Base-by-base conservation (phyloP, 2,888 invertebrate species). In the Acanthopleura granulata region DNA sequence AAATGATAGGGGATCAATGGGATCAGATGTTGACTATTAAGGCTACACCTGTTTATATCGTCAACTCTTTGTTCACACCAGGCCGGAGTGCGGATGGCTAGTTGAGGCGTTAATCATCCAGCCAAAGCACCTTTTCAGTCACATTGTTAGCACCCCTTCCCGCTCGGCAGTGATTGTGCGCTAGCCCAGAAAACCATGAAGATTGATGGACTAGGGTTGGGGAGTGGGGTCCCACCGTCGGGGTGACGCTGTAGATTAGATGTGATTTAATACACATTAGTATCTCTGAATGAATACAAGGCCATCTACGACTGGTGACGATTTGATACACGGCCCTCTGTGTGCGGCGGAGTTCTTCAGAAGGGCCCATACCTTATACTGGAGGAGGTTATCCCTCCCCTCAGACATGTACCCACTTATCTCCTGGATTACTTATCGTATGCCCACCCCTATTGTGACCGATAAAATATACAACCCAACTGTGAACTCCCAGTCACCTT, bases 391-490 rank as follows among this genome's bases (percentile, higher is more conserved):
- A n/a, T 57, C 57, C 57, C 1, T 57, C 6, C 57, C 57, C 57
- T 12, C 22, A 18, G 18, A 57, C 57, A 18, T 18, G 57, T 57
- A 57, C 18, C 22, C 18, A 57, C 22, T 57, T 57, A 57, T 57
- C 57, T n/a, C n/a, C 4, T 18, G 57, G 57, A 57, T 57, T 57
- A 57, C 6, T 57, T 22, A 57, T 18, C 22, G n/a, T 57, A 57
- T 22, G 22, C 57, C 22, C 57, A 57, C 57, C 57, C 57, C 66
- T 27, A 16, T 25, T 22, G 29, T 66, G 29, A 22, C 15, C 16
- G 66, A 66, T 66, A 27, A 66, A 40, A 66, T 66, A 27, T 27
- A 27, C 66, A 25, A 15, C 29, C 66, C 29, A 66, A 66, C 66
- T 22, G 66, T 66, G 66, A 66, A 66, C 66, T 27, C 25, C 6